Conservation (phyloP, 2,888 invertebrate genomes). For the Lasioglossum oenotherae region DNA sequence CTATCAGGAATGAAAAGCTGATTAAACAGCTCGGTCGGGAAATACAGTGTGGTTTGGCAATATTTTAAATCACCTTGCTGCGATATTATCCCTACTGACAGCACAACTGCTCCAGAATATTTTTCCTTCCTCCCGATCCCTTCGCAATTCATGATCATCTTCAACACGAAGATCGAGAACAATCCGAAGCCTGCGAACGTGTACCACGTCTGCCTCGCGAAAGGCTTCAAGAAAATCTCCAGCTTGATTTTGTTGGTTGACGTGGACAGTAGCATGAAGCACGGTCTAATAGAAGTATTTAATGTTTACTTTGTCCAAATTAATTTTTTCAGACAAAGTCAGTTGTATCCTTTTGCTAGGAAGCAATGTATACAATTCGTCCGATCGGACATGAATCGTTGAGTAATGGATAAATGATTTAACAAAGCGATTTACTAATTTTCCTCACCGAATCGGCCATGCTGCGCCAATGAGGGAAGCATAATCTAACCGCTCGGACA, state of each 20-base stretch:
- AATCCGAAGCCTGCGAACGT: slow-evolving; percentile 53
- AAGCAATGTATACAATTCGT: too few relatives aligned
- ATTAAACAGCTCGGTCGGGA: too few relatives aligned
- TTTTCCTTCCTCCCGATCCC: slow-evolving; percentile 56
- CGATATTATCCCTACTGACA: slow-evolving; percentile 71
- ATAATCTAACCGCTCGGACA: slow-evolving; percentile 60
- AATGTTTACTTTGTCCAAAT: not conserved
- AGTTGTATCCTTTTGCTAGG: too few relatives aligned
- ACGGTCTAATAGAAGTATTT: slow-evolving; percentile 63
- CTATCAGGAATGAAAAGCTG: slow-evolving; percentile 50
- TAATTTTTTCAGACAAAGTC: too few relatives aligned
- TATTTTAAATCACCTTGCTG: slow-evolving; percentile 71
- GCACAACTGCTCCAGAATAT: slow-evolving; percentile 68
- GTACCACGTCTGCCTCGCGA: slow-evolving; percentile 71
- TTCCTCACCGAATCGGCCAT: slow-evolving; percentile 71
- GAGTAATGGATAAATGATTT: too few relatives aligned
- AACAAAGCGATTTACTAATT: not conserved
- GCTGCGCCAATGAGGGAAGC: slow-evolving; percentile 62
- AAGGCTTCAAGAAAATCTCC: slow-evolving; percentile 73
- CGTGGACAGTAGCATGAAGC: slow-evolving; percentile 75
- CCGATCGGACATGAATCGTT: too few relatives aligned
- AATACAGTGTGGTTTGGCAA: not conserved
- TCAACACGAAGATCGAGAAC: slow-evolving; percentile 64
- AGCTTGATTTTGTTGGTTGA: slow-evolving; percentile 71
- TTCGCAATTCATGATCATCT: slow-evolving; percentile 61